Percentiles rank a stretch among this genome's conserved stretches.
These are phyloP conservation scores for Syngnathus rostellatus DNA, from an alignment of 2,797 vertebrate genomes.

Conservation along the genomic window DNA sequence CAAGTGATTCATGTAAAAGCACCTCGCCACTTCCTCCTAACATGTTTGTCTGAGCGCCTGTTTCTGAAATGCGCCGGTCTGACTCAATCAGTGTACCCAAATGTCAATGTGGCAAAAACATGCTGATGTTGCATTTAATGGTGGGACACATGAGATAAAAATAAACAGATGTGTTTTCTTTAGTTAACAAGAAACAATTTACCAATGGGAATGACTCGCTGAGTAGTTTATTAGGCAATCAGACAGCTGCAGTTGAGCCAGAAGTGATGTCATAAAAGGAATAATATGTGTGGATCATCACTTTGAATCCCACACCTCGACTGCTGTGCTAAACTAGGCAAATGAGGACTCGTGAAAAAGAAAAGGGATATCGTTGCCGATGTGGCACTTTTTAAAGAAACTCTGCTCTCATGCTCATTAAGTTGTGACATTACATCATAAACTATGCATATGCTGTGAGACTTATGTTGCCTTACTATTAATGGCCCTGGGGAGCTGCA, in stretches of 20 bases:
- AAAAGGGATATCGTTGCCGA: too few species aligned
- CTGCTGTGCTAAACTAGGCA: too few species aligned
- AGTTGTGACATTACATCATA: too few species aligned
- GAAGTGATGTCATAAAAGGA: background rate
- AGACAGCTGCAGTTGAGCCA: background rate
- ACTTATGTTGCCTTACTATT: too few species aligned
- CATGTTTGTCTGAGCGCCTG: constrained; percentile 15
- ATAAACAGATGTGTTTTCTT: background rate
- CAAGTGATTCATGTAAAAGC: constrained; percentile 73
- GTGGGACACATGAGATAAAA: background rate
- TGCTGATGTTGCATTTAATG: constrained; percentile 1
- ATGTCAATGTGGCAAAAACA: background rate
- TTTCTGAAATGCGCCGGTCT: background rate
- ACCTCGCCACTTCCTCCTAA: constrained; percentile 68
- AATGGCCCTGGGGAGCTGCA: background rate
- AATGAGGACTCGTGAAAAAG: too few species aligned
- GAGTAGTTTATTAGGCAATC: constrained; percentile 1
- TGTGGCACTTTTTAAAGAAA: too few species aligned
- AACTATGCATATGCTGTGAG: too few species aligned
- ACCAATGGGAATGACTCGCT: background rate
- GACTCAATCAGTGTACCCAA: background rate
- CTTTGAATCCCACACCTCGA: background rate
- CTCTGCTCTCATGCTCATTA: too few species aligned
- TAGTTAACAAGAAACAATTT: background rate
- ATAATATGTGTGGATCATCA: background rate